Evolutionary conservation across 2,888 invertebrate species (phyloP).

Genomic region (Lasioglossum figueresi): DNA sequence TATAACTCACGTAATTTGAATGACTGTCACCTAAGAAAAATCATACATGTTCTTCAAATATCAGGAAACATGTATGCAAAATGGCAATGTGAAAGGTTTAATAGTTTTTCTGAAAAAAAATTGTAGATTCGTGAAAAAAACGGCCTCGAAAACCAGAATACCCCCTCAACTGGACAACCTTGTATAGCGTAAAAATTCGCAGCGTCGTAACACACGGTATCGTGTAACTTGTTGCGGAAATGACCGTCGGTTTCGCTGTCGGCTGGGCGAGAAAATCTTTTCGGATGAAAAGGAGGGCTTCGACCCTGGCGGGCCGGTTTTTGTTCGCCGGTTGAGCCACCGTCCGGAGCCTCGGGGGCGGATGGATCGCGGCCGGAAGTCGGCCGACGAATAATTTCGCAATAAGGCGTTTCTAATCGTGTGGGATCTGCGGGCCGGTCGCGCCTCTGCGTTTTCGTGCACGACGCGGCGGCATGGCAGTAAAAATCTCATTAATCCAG

Average conservation of each 20-base stretch:
- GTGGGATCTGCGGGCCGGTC: slow-evolving; percentile 48
- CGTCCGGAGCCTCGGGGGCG: slow-evolving; percentile 17
- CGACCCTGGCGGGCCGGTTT: slow-evolving; percentile 36
- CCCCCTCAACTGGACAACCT: not conserved
- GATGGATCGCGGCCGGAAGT: slow-evolving; percentile 59
- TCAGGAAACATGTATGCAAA: not conserved
- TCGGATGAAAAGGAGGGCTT: slow-evolving; percentile 29
- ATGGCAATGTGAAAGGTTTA: not conserved
- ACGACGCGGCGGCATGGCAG: not conserved
- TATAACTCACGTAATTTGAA: not conserved
- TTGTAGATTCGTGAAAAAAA: not conserved
- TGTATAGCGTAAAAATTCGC: not conserved
- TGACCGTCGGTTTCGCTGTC: slow-evolving; percentile 28
- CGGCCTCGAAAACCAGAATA: not conserved
- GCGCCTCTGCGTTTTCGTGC: slow-evolving; percentile 23
- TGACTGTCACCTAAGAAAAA: not conserved
- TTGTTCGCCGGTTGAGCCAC: slow-evolving; percentile 8
- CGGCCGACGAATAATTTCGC: slow-evolving; percentile 66
- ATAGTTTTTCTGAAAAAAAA: not conserved
- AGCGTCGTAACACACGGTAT: not conserved
- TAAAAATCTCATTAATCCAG: slow-evolving; percentile 53
- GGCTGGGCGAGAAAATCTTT: slow-evolving; percentile 37
- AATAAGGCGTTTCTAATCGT: slow-evolving; percentile 68
- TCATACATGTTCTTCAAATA: not conserved
- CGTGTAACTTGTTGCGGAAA: slow-evolving; percentile 27